Evolutionary conservation across 2,113 vertebrate species (phyloP).

Genomic region (Phrynosoma platyrhinos): DNA sequence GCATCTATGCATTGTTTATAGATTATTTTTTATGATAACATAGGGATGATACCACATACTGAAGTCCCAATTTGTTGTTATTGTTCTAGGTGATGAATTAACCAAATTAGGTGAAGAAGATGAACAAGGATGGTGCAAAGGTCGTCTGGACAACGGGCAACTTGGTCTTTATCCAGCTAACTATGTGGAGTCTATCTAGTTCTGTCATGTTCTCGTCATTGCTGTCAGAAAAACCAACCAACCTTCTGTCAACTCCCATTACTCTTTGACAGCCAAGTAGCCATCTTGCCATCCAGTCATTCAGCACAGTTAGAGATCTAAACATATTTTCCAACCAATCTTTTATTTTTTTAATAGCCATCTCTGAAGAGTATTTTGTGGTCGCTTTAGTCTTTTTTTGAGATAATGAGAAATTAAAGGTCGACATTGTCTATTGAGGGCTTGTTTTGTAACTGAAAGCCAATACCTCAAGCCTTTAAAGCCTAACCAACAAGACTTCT

Average conservation of each 20-base stretch:
- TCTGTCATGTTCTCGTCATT: conserved; percentile 62
- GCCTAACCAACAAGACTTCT: conserved; percentile 66
- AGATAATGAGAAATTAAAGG: conserved; percentile 62
- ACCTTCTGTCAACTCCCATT: conserved; percentile 66
- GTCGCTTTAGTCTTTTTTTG: conserved; percentile 55
- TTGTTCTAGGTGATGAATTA: conserved; percentile 89
- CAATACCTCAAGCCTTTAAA: conserved; percentile 73
- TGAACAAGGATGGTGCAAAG: conserved; percentile 98
- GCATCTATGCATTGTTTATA: neutral
- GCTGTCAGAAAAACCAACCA: conserved; percentile 62
- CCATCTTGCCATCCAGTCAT: conserved; percentile 67
- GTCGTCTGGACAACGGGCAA: conserved; percentile 92
- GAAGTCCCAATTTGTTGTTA: conserved; percentile 27
- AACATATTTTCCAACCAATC: conserved; percentile 85
- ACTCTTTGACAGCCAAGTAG: conserved; percentile 71
- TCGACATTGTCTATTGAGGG: conserved; percentile 46
- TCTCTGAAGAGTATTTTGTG: conserved; percentile 78
- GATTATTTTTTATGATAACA: neutral
- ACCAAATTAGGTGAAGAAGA: conserved; percentile 97
- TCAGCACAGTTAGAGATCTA: conserved; percentile 81
- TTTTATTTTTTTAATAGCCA: conserved; percentile 87
- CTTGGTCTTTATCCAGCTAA: conserved; percentile 97
- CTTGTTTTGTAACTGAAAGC: conserved; percentile 58
- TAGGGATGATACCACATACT: neutral
- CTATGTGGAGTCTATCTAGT: conserved; percentile 95